Percentiles rank a stretch among this genome's conserved stretches.
phyloP scores from a whole-genome alignment of 2,888 invertebrate genomes.

The Chrysotoxum bicinctum region DNA sequence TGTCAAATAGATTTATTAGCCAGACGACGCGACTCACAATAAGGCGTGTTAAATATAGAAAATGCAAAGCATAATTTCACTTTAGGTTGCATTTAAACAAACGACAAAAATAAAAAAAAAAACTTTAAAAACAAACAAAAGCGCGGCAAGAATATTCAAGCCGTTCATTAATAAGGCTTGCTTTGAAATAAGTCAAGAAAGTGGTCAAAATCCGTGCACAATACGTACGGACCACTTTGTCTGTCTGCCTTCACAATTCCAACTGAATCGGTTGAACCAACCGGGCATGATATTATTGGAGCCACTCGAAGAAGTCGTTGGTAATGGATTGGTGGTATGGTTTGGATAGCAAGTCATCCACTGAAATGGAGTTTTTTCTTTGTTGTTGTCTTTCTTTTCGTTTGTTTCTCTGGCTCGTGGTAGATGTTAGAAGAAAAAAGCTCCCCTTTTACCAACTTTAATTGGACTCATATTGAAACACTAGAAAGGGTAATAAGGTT shows the following conservation, averaged over 20 bases:
- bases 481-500: conserved; percentile 1
- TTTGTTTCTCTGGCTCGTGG: conserved; percentile 35
- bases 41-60: conserved; percentile 21
- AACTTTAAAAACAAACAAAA: not conserved
- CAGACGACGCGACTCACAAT: conserved; percentile 10
- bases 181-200: not conserved
- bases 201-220: not conserved
- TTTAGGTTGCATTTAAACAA: not conserved
- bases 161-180: not conserved
- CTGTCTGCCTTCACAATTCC: conserved; percentile 48
- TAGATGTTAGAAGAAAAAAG: conserved; percentile 3
- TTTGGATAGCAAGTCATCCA: conserved; percentile 40
- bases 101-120: not conserved
- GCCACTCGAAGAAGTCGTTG: conserved; percentile 3
- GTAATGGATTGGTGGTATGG: conserved; percentile 30
- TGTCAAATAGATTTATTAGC: conserved; percentile 8
- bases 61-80: conserved; percentile 10
- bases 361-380: conserved; percentile 20
- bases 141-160: not conserved
- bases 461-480: conserved; percentile 12
- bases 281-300: conserved; percentile 50
- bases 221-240: conserved; percentile 30
- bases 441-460: conserved; percentile 17
- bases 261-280: conserved; percentile 56
- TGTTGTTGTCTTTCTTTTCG: conserved; percentile 9